Base-by-base conservation (phyloP, 1,140 invertebrate genomes). In the Drosophila baimaii region DNA sequence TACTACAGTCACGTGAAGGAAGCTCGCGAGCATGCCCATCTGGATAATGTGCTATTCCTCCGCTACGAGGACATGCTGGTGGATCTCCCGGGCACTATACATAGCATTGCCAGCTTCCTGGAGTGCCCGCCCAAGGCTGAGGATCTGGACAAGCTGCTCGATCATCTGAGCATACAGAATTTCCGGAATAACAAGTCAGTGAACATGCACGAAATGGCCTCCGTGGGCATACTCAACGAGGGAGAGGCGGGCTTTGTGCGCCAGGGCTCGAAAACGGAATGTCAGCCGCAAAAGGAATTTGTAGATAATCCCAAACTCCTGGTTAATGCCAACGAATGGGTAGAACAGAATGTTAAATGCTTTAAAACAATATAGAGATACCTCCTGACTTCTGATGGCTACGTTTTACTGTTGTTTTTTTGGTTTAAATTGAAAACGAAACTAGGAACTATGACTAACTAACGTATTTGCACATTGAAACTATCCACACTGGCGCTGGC, bases 11-110 rank as follows among this genome's bases (percentile, higher is more conserved):
- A 97, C 80, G 76, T 97, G 0, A 94, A 95, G 79, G 96, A 97
- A 93, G 95, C 95, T 0, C 96, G 95, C 94, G 79, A 93, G 1
- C 84, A 92, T 19, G 93, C 94, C 74, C 65, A 96, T 69, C 92
- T 96, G 79, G 92, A 94, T 7, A 96, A 96, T 89, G 85, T 97
- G 46, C 84, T 97, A 0, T 97, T 96, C 81, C 83, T 97, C 23
- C 96, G 96, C 84, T 97, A 97, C 83, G 96, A 97, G 92, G 95
- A 97, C 73, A 95, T 97, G 91, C 93, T 93, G 47, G 93, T 93
- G 93, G 93, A 96, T 91, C 91, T 95, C 21, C 86, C 91, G 17
- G 78, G 81, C 6, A 90, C 93, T 0, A 93, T 96, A 2, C 81
- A 90, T 15, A 93, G 92, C 64, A 93, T 96, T 2, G 92, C 94